These are phyloP conservation scores for Eulithis testata DNA, from an alignment of 2,888 invertebrate species.

Conservation along the genomic window DNA sequence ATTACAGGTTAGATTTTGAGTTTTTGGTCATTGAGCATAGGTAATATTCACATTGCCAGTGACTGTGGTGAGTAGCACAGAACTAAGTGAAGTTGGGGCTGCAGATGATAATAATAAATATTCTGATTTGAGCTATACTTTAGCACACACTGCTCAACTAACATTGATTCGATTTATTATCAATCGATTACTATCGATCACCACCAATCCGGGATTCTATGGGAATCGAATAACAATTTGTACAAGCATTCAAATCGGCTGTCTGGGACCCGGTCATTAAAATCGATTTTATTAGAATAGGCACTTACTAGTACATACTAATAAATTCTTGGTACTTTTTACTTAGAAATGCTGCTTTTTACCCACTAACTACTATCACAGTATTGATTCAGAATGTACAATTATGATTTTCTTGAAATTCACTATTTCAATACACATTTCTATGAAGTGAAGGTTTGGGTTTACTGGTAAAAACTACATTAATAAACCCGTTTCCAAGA, in stretches of 20 bases:
- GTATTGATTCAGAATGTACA: not conserved
- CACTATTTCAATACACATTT: not conserved
- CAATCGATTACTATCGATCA: slow-evolving; percentile 48
- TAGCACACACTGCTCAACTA: slow-evolving; percentile 23
- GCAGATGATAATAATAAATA: too few species aligned
- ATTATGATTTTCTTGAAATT: not conserved
- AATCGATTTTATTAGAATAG: not conserved
- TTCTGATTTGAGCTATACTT: too few species aligned
- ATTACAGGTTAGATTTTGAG: too few species aligned
- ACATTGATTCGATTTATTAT: slow-evolving; percentile 51
- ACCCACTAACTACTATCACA: not conserved
- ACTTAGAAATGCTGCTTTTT: not conserved
- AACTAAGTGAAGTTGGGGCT: too few species aligned
- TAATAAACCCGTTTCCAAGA: too few species aligned
- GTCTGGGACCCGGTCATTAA: not conserved
- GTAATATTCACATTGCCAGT: too few species aligned
- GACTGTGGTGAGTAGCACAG: too few species aligned
- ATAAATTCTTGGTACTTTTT: not conserved
- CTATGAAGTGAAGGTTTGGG: not conserved
- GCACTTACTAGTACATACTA: not conserved
- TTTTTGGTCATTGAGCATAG: too few species aligned
- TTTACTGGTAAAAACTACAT: too few species aligned
- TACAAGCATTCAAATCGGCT: not conserved
- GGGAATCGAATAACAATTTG: slow-evolving; percentile 51
- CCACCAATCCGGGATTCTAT: slow-evolving; percentile 51